These are phyloP conservation scores for Acrobasis suavella DNA, from an alignment of 2,888 invertebrate species.

Conservation along the genomic window DNA sequence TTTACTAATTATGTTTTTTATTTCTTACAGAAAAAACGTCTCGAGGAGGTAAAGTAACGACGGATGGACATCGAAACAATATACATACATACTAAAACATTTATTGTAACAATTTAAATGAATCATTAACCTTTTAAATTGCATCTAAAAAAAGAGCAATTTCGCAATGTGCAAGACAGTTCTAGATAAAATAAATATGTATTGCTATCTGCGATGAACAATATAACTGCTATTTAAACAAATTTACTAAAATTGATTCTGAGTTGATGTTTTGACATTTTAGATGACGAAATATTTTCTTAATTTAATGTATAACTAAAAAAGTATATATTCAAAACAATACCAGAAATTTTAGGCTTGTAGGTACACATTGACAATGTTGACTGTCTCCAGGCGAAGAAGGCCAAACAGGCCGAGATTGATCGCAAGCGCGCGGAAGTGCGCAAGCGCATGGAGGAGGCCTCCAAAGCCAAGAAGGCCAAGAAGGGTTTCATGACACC, in stretches of 20 bases:
- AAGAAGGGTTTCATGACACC: slow-evolving; percentile 99
- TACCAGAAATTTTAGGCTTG: neutral
- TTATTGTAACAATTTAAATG: neutral
- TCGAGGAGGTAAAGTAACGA: slow-evolving; percentile 87
- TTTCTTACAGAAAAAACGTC: slow-evolving; percentile 89
- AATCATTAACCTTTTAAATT: too few relatives aligned
- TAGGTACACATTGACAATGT: slow-evolving; percentile 47
- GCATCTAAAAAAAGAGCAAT: too few relatives aligned
- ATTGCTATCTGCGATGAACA: too few relatives aligned
- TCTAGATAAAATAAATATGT: too few relatives aligned
- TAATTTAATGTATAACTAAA: neutral
- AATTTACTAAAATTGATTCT: neutral
- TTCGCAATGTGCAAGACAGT: too few relatives aligned
- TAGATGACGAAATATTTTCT: too few relatives aligned
- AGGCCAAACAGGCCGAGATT: slow-evolving; percentile 98
- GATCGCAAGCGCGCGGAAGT: slow-evolving; percentile 99
- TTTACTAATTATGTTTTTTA: slow-evolving; percentile 56
- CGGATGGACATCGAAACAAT: slow-evolving; percentile 23
- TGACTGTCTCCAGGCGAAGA: slow-evolving; percentile 90
- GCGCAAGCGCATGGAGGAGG: slow-evolving; percentile 99
- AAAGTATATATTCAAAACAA: neutral
- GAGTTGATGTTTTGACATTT: neutral
- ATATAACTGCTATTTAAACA: too few relatives aligned
- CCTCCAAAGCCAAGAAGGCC: slow-evolving; percentile 98
- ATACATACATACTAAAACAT: slow-evolving; percentile 21